Conservation (phyloP, 2,888 invertebrate genomes). For the Conops quadrifasciatus region DNA sequence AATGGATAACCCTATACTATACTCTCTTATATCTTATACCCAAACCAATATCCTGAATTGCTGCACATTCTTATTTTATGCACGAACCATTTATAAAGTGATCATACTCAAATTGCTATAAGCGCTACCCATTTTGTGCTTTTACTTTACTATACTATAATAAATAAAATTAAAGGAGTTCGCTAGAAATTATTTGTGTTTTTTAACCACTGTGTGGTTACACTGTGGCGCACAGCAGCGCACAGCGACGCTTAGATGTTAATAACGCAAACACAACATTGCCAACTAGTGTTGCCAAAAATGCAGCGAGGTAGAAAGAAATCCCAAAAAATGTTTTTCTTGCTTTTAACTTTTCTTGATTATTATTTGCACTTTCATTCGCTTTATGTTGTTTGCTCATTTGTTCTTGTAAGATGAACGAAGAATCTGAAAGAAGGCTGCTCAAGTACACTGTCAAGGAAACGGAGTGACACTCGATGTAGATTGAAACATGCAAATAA, state of each 20-base stretch:
- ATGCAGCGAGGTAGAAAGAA: slow-evolving; percentile 25
- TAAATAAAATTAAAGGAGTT: too few species aligned
- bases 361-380: background rate
- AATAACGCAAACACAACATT: background rate
- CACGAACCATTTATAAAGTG: too few species aligned
- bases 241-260: background rate
- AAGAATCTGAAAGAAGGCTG: too few species aligned
- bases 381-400: background rate
- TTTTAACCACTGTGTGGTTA: slow-evolving; percentile 3
- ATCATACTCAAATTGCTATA: too few species aligned
- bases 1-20: too few species aligned
- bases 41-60: too few species aligned
- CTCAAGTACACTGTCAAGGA: slow-evolving; percentile 27
- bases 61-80: too few species aligned
- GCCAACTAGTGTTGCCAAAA: slow-evolving; percentile 36
- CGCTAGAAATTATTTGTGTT: too few species aligned
- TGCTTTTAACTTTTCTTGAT: background rate
- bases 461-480: slow-evolving; percentile 20
- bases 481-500: background rate
- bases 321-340: background rate
- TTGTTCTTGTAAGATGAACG: background rate
- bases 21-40: too few species aligned
- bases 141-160: too few species aligned
- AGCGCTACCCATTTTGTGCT: too few species aligned
- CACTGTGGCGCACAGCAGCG: background rate